These are phyloP conservation scores for Rhopalosiphum padi DNA, from an alignment of 1,140 invertebrate species.

Conservation along the genomic window DNA sequence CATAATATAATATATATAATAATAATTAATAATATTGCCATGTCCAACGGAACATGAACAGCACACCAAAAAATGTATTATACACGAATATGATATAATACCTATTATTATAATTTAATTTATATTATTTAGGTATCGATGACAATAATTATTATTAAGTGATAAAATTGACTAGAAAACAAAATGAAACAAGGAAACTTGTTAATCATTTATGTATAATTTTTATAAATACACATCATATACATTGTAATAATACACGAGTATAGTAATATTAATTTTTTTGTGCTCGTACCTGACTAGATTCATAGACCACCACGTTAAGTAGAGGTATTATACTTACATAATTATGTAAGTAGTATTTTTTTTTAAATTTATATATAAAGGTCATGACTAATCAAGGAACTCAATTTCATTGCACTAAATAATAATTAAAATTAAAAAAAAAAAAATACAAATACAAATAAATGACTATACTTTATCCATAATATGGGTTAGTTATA, in stretches of 20 bases:
- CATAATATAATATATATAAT: not conserved
- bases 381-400: slow-evolving; percentile 30
- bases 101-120: not conserved
- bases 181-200: not conserved
- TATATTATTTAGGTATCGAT: not conserved
- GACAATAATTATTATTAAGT: not conserved
- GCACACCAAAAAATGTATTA: not conserved
- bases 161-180: not conserved
- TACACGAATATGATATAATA: not conserved
- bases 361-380: not conserved
- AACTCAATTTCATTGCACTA: slow-evolving; percentile 44
- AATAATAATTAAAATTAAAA: not conserved
- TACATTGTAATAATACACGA: slow-evolving; percentile 41
- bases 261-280: slow-evolving; percentile 41
- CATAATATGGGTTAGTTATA: slow-evolving; percentile 34
- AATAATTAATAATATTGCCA: not conserved
- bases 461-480: not conserved
- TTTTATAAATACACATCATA: slow-evolving; percentile 48
- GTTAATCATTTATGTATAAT: slow-evolving; percentile 45
- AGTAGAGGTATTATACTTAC: not conserved
- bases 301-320: not conserved
- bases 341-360: slow-evolving; percentile 22
- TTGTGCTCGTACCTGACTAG: slow-evolving; percentile 43
- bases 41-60: not conserved
- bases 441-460: slow-evolving; percentile 21